Evolutionary conservation across 2,113 vertebrate species (phyloP).

Genomic region (Oreochromis niloticus): DNA sequence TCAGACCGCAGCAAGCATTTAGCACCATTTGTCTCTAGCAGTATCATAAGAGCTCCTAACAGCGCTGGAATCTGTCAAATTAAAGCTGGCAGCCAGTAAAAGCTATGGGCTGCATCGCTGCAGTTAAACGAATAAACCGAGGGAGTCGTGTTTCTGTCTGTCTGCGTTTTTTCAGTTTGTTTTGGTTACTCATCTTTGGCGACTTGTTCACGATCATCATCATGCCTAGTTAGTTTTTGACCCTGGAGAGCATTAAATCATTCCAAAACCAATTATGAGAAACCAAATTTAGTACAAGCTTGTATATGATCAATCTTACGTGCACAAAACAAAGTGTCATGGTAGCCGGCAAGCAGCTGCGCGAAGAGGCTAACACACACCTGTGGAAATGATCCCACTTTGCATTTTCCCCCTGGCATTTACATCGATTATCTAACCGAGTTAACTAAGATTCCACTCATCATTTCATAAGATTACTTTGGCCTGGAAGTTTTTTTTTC

Average conservation of each 20-base stretch:
- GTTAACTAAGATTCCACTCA: background rate
- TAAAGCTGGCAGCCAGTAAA: background rate
- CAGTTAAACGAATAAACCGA: background rate
- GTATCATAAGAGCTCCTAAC: background rate
- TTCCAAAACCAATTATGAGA: background rate
- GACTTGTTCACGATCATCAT: background rate
- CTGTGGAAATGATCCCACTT: background rate
- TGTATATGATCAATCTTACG: background rate
- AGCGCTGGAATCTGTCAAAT: background rate
- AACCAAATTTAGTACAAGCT: background rate
- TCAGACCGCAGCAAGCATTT: background rate
- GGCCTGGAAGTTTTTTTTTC: background rate
- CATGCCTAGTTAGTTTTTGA: background rate
- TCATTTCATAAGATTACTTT: background rate
- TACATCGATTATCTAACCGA: background rate
- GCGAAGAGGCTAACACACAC: background rate
- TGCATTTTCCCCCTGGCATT: background rate
- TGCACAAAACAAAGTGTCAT: background rate
- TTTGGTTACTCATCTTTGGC: background rate
- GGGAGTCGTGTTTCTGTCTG: background rate
- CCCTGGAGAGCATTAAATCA: background rate
- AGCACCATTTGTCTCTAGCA: background rate
- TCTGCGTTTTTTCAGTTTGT: background rate
- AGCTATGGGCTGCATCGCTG: background rate
- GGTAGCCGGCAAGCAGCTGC: background rate